Conservation (phyloP, 2,888 invertebrate species). For the Helobdella robusta region DNA sequence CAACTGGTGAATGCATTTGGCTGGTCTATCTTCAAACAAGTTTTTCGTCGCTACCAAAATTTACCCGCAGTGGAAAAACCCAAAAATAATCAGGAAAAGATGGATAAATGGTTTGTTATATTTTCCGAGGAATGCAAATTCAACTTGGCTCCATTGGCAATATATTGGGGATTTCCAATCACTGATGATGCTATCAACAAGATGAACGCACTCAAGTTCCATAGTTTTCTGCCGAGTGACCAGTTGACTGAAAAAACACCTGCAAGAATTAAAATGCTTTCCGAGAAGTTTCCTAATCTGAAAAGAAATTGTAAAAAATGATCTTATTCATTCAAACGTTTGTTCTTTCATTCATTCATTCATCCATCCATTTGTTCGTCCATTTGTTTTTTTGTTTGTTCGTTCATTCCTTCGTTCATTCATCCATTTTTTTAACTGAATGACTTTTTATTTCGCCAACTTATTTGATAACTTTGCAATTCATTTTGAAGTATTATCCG, state of each 20-base stretch:
- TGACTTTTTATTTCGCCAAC: no score
- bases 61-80: conserved; percentile 22
- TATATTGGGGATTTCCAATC: conserved; percentile 37
- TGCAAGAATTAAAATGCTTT: conserved; percentile 16
- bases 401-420: no score
- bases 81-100: conserved; percentile 32
- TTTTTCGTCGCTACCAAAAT: conserved; percentile 28
- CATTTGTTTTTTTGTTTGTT: no score
- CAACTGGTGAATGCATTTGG: conserved; percentile 36
- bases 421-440: no score
- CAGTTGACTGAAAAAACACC: conserved; percentile 30
- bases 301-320: no score
- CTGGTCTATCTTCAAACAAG: conserved; percentile 34
- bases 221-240: conserved; percentile 32
- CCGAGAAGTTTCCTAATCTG: conserved; percentile 12
- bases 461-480: no score
- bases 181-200: background rate
- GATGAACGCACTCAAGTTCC: conserved; percentile 23
- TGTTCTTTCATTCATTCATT: no score
- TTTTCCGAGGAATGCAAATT: conserved; percentile 32
- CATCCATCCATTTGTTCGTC: no score
- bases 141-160: conserved; percentile 34
- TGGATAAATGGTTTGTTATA: conserved; percentile 35
- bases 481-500: no score
- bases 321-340: no score